Conservation (phyloP, 2,113 vertebrate species). For the Ivindomyrus marchei region DNA sequence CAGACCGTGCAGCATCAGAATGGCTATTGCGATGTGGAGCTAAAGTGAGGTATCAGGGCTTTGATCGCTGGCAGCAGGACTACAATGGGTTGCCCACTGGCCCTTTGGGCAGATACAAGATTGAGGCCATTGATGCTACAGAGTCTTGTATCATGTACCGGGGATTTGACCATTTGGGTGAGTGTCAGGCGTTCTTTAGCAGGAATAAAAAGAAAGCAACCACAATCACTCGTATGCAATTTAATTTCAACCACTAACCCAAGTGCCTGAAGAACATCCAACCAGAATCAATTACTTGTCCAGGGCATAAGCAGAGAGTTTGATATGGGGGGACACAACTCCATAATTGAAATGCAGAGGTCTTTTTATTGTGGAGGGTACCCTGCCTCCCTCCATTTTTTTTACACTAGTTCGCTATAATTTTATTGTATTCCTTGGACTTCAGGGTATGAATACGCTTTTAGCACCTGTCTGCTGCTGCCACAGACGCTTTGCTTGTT, state of each 20-base stretch:
- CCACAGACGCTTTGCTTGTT: no score
- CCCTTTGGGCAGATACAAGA: conserved; percentile 72
- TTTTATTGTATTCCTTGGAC: no score
- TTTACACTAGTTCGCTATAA: neutral
- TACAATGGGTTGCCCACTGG: conserved; percentile 84
- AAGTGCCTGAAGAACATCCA: neutral
- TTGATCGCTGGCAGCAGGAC: conserved; percentile 81
- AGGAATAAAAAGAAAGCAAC: neutral
- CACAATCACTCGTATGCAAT: neutral
- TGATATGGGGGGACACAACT: no score
- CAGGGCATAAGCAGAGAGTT: neutral
- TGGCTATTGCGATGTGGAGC: conserved; percentile 93
- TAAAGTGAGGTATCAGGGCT: conserved; percentile 73
- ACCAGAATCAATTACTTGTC: neutral
- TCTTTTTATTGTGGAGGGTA: no score
- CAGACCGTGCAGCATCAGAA: conserved; percentile 84
- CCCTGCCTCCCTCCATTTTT: neutral
- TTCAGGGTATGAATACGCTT: no score
- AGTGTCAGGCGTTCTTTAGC: conserved; percentile 23
- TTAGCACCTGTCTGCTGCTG: no score
- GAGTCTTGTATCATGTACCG: conserved; percentile 90
- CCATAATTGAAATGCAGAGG: no score
- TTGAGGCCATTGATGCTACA: conserved; percentile 82
- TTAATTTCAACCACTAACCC: neutral
- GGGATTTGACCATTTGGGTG: conserved; percentile 89